These are phyloP conservation scores for Chionodraco myersi DNA, from an alignment of 2,113 vertebrate species.

Conservation along the genomic window DNA sequence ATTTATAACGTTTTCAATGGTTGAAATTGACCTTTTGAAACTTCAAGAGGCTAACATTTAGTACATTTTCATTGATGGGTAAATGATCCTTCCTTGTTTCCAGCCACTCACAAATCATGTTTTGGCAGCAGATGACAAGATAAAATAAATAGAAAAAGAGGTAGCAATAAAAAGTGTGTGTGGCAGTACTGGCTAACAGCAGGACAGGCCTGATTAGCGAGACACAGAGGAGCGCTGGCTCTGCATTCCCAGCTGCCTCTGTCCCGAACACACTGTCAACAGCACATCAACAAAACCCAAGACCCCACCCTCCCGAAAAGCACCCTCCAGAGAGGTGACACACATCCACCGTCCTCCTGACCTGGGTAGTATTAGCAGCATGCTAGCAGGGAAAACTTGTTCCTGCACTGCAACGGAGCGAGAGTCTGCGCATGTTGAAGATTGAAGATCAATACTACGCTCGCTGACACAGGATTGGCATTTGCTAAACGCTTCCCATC, in stretches of 20 bases:
- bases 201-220: constrained; percentile 45
- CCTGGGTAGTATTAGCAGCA: neutral
- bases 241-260: constrained; percentile 71
- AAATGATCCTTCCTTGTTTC: too few species aligned
- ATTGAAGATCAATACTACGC: neutral
- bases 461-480: neutral
- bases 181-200: constrained; percentile 12
- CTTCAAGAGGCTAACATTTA: too few species aligned
- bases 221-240: constrained; percentile 39
- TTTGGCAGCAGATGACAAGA: too few species aligned
- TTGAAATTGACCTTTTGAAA: too few species aligned
- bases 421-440: neutral
- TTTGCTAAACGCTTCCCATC: neutral
- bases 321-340: constrained; percentile 55
- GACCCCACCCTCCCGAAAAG: constrained; percentile 1
- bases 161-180: neutral
- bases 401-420: neutral
- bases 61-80: too few species aligned
- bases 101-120: too few species aligned
- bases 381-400: neutral
- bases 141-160: too few species aligned
- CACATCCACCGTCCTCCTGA: constrained; percentile 36
- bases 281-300: constrained; percentile 42
- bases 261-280: constrained; percentile 62
- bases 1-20: too few species aligned